A percentile compares a stretch with the other conserved stretches of the same genome.
Conservation (phyloP, 37 sponge, comb jelly and placozoan genomes). For the Aplysina aerophoba region DNA sequence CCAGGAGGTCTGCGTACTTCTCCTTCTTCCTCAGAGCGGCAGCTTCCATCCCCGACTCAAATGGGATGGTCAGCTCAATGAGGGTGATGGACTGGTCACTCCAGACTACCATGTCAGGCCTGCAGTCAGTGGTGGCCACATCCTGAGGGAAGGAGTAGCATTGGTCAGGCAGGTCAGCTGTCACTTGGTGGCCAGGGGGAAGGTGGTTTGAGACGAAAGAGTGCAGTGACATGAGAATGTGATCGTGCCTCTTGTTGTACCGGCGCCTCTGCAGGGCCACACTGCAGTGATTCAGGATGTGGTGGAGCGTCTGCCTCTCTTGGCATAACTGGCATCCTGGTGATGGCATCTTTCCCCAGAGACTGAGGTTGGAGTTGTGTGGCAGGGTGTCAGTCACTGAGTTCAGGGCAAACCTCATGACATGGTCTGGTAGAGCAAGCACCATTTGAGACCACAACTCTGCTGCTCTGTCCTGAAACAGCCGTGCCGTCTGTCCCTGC, state of each 20-base stretch:
- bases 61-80: not conserved
- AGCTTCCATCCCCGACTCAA: too few species aligned
- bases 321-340: not conserved
- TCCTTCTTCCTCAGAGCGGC: not conserved
- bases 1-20: not conserved
- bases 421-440: not conserved
- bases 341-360: constrained; percentile 17
- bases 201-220: not conserved
- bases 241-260: constrained; percentile 30
- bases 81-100: not conserved
- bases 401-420: constrained; percentile 31
- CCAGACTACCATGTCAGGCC: not conserved
- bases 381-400: constrained; percentile 23
- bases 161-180: not conserved
- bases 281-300: not conserved
- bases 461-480: not conserved
- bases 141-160: not conserved
- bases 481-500: not conserved
- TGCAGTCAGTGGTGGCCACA: not conserved
- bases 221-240: not conserved
- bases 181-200: not conserved
- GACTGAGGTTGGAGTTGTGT: constrained; percentile 22
- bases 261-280: constrained; percentile 19
- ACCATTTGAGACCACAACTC: not conserved
- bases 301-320: not conserved